phyloP scores from a whole-genome alignment of 2,797 vertebrate genomes.

The Cuniculus paca region DNA sequence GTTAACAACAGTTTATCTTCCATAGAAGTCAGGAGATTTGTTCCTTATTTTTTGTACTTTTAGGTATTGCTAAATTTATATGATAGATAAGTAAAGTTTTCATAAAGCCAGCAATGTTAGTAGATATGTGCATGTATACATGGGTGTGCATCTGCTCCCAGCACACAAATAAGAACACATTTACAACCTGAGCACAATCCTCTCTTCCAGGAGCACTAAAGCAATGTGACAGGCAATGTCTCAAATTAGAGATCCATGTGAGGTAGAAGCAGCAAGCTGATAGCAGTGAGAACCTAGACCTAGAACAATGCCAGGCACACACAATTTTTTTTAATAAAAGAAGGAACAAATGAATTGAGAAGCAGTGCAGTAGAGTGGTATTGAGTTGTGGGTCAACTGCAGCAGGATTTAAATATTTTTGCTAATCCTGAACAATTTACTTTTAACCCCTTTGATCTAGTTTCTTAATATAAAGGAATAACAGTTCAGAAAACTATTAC shows the following conservation, averaged over 20 bases:
- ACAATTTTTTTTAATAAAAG: not conserved
- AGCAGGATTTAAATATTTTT: not conserved
- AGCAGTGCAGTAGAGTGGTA: rapidly evolving
- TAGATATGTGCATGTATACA: not conserved
- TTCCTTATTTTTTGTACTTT: conserved; percentile 1
- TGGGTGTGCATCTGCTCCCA: not conserved
- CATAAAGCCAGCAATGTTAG: not conserved
- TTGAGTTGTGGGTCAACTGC: not conserved
- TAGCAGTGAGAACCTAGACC: not conserved
- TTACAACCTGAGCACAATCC: not conserved
- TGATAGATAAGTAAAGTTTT: not conserved
- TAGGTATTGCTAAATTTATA: not conserved
- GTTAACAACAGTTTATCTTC: not conserved
- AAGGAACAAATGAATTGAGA: not conserved
- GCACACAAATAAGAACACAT: not conserved
- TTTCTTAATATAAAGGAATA: not conserved
- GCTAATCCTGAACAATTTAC: not conserved
- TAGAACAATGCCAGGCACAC: not conserved
- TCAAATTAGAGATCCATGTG: not conserved
- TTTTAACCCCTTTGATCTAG: not conserved
- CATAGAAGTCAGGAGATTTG: not conserved
- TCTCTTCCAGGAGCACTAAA: not conserved
- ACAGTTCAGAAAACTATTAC: not conserved
- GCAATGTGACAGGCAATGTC: not conserved
- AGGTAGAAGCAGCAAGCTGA: not conserved